Percentiles rank a stretch among this genome's conserved stretches.
phyloP scores from a whole-genome alignment of 2,797 vertebrate species.

The Carapus acus region DNA sequence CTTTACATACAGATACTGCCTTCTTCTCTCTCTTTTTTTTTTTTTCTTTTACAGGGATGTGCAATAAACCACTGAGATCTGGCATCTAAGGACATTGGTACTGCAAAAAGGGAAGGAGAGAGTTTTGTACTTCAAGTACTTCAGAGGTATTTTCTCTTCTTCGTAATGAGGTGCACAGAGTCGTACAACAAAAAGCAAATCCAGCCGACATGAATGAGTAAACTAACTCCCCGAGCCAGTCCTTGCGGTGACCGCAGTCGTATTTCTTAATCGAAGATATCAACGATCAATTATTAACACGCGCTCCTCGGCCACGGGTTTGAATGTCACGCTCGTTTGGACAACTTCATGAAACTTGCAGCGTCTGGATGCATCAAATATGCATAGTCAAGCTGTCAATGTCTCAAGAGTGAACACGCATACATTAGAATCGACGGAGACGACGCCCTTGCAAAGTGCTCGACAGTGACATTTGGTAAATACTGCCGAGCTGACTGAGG shows the following conservation, averaged over 20 bases:
- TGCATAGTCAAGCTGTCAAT: constrained; percentile 65
- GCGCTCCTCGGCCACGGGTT: constrained; percentile 67
- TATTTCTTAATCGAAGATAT: constrained; percentile 67
- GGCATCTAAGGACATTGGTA: constrained; percentile 6
- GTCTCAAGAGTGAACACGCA: constrained; percentile 72
- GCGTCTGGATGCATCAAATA: constrained; percentile 67
- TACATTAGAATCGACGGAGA: constrained; percentile 69
- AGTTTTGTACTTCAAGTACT: constrained; percentile 18
- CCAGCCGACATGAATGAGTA: constrained; percentile 38
- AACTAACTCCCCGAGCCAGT: constrained; percentile 33
- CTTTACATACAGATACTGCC: constrained; percentile 36
- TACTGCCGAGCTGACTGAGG: constrained; percentile 40
- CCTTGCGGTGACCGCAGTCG: constrained; percentile 61
- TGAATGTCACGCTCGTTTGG: constrained; percentile 74
- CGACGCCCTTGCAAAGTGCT: constrained; percentile 46
- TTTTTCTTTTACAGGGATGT: constrained; percentile 33
- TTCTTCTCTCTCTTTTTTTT: no score
- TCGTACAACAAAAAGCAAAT: no score
- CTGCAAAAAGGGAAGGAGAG: constrained; percentile 7
- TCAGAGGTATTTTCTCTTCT: no score
- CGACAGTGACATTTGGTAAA: constrained; percentile 7
- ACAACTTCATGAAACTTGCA: constrained; percentile 80
- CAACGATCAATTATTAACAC: constrained; percentile 70
- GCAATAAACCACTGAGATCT: constrained; percentile 27
- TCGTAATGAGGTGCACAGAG: no score